These are phyloP conservation scores for Aurelia aurita complex sp. Pacific DNA, from an alignment of 30 jellyfish, hydroid and myxozoan species.

Conservation along the genomic window DNA sequence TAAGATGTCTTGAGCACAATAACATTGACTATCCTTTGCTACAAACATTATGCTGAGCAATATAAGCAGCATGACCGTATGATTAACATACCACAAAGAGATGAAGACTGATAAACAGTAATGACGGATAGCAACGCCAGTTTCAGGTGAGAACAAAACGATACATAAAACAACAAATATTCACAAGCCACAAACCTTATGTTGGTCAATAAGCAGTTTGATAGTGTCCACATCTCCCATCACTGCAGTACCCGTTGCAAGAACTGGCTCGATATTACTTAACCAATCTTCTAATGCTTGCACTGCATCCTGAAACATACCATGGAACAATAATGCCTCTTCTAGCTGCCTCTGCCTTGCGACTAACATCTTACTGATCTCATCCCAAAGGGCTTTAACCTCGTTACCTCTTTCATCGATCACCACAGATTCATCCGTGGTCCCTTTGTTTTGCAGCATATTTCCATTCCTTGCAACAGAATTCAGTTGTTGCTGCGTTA, in stretches of 20 bases:
- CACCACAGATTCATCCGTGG: conserved; percentile 67
- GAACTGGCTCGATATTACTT: conserved; percentile 76
- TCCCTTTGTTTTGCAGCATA: conserved; percentile 76
- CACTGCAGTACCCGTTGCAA: conserved; percentile 92
- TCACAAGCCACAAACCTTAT: conserved; percentile 37
- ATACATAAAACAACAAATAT: not conserved
- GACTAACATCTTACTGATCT: conserved; percentile 78
- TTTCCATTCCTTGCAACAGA: conserved; percentile 76
- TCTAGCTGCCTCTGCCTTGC: conserved; percentile 91
- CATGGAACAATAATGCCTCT: conserved; percentile 96
- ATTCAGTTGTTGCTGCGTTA: conserved; percentile 76
- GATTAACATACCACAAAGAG: too few relatives aligned
- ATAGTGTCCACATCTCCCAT: conserved; percentile 99
- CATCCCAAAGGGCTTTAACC: conserved; percentile 87
- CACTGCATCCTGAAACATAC: conserved; percentile 99
- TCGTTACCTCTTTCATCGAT: conserved; percentile 78
- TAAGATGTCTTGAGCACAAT: too few relatives aligned
- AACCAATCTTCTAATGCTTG: conserved; percentile 93
- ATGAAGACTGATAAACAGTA: too few relatives aligned
- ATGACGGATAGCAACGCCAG: too few relatives aligned
- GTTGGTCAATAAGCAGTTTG: conserved; percentile 89
- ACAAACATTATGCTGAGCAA: too few relatives aligned
- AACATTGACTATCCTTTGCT: too few relatives aligned
- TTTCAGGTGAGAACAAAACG: not conserved
- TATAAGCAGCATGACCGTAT: too few relatives aligned